Base-by-base conservation (phyloP, 2,888 invertebrate genomes). In the Cybosia mesomella region DNA sequence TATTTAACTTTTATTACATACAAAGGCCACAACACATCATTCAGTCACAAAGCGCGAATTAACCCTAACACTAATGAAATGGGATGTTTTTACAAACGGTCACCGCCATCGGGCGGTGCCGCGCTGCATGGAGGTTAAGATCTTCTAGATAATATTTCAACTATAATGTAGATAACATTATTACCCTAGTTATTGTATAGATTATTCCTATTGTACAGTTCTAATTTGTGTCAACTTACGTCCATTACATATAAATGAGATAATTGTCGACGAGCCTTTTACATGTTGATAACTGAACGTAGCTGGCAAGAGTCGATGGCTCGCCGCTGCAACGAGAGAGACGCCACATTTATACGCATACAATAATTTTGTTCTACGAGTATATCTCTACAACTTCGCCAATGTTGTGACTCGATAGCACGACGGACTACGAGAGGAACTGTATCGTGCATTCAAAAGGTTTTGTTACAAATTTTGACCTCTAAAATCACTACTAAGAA, bases 21-120 rank as follows among this genome's bases (percentile, higher is more conserved):
- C 92, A 93, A 94, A 95, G 95, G 95, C 95, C 95, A 94, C 95
- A 92, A 90, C 93, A 94, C 95, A 94, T 93, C 94, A 93, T 94
- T 92, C 95, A 94, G 92, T 95, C 94, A 94, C 94, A 89, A 94
- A 94, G 94, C 95, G 94, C 89, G 85, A 90, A 88, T 90, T 87
- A 86, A 84, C 5, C 79, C 77, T 49, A 49, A 49, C n/a, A 49
- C 85, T 87, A 90, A 82, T 78, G 83, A 85, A 87, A 89, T 89
- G 87, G 88, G 88, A 85, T 87, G 83, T 85, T 81, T 83, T 87
- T 91, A 92, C 90, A 91, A 87, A 86, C 80, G 75, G 74, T 77
- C 80, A 81, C 72, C 74, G 76, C 9, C n/a, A n/a, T 11, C 49
- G 61, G n/a, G n/a, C n/a, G n/a, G 61, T n/a, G 62, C 21, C 54